Base-by-base conservation (phyloP, 2,113 vertebrate species). In the Sarotherodon lohbergeri region DNA sequence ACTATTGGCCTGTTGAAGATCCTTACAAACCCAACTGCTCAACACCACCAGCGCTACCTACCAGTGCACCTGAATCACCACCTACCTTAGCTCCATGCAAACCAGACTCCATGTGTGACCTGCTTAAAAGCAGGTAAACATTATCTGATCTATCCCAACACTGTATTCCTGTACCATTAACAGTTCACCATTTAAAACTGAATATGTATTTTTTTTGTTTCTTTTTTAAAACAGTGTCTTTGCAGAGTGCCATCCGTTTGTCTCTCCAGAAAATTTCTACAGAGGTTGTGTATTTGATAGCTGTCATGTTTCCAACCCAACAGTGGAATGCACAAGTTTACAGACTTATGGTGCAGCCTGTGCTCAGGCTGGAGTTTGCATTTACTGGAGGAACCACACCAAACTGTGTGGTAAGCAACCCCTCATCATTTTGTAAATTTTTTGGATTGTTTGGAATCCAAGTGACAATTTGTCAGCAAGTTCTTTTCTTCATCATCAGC, bases 281-380 rank as follows among this genome's bases (percentile, higher is more conserved):
- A 39, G 68, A 16, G 98, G 97, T 48, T 99, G 98, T 7, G 2
- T 95, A 43, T 99, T 96, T 90, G 98, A 99, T 88, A 98, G 97
- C 57, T 99, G 98, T 87, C 86, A 94, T 2, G 91, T 97, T 89
- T 94, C 95, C 4, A 89, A 91, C 55, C 82, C 88, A 6, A 83
- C 85, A 43, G 85, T 98, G 54, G 97, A 98, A 92, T 99, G 98
- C 17, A 96, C 96, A 76, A 99, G 98, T 90, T 95, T 99, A 93
- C 97, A 98, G 93, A 92, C 83, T 46, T 99, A 99, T 0, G 98
- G 98, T 3, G 78, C 96, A 27, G 92, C 90, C 71, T 99, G 98
- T 59, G 96, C 97, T 50, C 95, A 97, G 19, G 91, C 96, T 85
- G 93, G 96, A 0, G 13, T 96, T 56, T 99, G 98, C 55, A 11